These are phyloP conservation scores for Hipposideros armiger DNA, from an alignment of 2,113 vertebrate species.

Conservation along the genomic window DNA sequence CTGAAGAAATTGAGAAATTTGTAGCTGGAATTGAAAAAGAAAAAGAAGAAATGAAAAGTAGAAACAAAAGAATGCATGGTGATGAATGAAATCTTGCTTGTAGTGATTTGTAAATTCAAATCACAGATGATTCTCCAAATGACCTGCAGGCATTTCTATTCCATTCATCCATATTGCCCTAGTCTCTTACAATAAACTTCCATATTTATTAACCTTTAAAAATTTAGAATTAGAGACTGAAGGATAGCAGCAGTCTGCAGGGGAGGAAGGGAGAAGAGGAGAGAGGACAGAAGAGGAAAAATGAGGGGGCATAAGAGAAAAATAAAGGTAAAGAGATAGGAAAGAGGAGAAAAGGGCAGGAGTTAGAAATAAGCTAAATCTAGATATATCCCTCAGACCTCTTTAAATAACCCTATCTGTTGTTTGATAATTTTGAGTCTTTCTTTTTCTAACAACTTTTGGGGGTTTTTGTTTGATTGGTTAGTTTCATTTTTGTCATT, in stretches of 20 bases:
- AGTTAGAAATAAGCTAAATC: neutral
- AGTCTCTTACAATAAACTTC: conserved; percentile 81
- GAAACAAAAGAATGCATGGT: conserved; percentile 88
- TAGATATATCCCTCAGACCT: neutral
- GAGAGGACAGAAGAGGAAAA: neutral
- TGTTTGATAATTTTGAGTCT: neutral
- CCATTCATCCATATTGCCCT: conserved; percentile 74
- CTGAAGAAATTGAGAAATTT: conserved; percentile 90
- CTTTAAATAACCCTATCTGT: neutral
- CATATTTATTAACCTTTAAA: conserved; percentile 79
- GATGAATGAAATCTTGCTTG: conserved; percentile 69
- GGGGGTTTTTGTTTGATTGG: neutral
- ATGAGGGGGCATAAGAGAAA: neutral
- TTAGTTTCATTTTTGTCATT: neutral
- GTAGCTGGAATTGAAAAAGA: conserved; percentile 89
- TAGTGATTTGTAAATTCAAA: conserved; percentile 81
- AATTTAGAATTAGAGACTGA: neutral
- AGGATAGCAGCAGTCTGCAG: neutral
- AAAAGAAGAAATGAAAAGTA: conserved; percentile 91
- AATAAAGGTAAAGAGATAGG: neutral
- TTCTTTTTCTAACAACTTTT: neutral
- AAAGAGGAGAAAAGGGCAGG: neutral
- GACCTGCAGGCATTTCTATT: conserved; percentile 69
- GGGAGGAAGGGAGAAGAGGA: neutral
- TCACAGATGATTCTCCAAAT: conserved; percentile 79